phyloP scores from a whole-genome alignment of 2,888 invertebrate genomes.

The Clusia tigrina region DNA sequence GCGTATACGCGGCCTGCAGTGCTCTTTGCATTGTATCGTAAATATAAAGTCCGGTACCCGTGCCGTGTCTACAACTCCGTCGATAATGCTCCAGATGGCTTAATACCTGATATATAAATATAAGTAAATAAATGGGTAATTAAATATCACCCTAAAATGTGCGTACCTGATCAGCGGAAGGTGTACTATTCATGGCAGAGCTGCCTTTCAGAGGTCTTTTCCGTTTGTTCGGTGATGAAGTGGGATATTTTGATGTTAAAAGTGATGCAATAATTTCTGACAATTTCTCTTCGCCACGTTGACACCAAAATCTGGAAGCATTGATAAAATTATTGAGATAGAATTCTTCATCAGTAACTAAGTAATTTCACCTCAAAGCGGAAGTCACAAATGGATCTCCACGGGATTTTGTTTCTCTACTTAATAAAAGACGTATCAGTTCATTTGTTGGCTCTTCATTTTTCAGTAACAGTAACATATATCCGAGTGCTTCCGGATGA shows the following conservation, averaged over 20 bases:
- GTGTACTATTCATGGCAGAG: constrained; percentile 74
- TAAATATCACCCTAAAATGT: not conserved
- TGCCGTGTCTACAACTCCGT: constrained; percentile 71
- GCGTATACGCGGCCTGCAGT: constrained; percentile 84
- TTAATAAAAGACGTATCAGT: constrained; percentile 83
- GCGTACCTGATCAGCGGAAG: constrained; percentile 78
- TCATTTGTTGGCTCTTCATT: constrained; percentile 90
- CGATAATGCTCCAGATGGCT: constrained; percentile 92
- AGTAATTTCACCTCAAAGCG: constrained; percentile 71
- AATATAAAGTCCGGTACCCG: constrained; percentile 82
- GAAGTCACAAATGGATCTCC: constrained; percentile 91
- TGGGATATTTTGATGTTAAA: constrained; percentile 83
- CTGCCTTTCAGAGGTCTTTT: constrained; percentile 82
- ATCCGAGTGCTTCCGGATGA: constrained; percentile 92
- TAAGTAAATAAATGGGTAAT: not conserved
- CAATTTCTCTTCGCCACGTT: constrained; percentile 88
- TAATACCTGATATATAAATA: constrained; percentile 70
- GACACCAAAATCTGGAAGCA: constrained; percentile 80
- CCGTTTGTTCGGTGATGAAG: constrained; percentile 89
- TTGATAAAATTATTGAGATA: constrained; percentile 2
- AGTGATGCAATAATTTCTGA: constrained; percentile 82
- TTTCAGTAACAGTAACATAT: constrained; percentile 88
- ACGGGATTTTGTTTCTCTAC: constrained; percentile 74
- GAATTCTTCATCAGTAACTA: not conserved
- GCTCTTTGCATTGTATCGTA: constrained; percentile 92